Percentiles rank a stretch among this genome's conserved stretches.
Evolutionary conservation across 2,113 vertebrate species (phyloP).

Genomic region (Elgaria multicarinata): DNA sequence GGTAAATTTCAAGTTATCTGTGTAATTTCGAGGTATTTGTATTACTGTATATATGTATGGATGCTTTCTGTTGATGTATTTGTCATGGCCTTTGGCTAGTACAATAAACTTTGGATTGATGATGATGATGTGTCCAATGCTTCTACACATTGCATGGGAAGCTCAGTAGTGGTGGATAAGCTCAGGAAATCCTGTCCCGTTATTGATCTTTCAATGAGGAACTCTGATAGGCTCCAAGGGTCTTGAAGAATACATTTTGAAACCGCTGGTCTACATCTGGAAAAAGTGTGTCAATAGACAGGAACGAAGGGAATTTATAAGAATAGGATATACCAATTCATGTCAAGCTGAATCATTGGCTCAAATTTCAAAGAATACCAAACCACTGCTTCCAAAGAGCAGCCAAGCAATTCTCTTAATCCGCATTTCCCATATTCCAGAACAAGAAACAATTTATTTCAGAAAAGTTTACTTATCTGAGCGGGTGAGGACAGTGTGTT

Average conservation of each 20-base stretch:
- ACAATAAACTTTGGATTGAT: no score
- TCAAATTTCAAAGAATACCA: conserved; percentile 54
- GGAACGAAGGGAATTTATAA: conserved; percentile 20
- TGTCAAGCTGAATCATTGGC: conserved; percentile 37
- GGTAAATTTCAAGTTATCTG: no score
- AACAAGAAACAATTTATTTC: not conserved
- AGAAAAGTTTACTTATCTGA: not conserved
- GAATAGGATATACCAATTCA: not conserved
- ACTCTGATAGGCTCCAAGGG: not conserved
- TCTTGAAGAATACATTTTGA: not conserved
- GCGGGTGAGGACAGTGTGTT: not conserved
- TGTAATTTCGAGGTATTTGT: no score
- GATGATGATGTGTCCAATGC: not conserved
- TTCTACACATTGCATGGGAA: not conserved
- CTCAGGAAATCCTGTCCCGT: not conserved
- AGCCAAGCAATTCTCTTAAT: not conserved
- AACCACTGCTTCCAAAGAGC: not conserved
- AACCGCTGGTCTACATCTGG: not conserved
- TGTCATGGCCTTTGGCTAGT: no score
- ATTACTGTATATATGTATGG: no score
- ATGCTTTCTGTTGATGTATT: no score
- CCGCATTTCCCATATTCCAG: not conserved
- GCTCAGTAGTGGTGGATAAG: not conserved
- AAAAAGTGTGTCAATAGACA: not conserved
- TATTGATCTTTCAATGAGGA: not conserved